phyloP scores from a whole-genome alignment of 2,888 invertebrate genomes.

The Drosophila recens region DNA sequence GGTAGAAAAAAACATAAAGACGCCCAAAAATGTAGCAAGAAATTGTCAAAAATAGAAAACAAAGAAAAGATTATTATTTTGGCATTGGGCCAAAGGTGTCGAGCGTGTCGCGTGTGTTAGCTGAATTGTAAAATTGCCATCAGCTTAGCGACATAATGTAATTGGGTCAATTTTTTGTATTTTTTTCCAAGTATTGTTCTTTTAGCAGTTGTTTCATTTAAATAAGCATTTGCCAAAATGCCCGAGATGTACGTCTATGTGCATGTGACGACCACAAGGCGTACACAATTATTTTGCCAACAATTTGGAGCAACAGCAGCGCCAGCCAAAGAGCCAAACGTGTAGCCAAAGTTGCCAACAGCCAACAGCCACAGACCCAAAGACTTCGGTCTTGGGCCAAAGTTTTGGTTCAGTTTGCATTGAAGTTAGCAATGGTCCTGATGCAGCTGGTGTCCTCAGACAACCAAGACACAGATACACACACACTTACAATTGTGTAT shows the following conservation, averaged over 20 bases:
- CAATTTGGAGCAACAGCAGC: constrained; percentile 59
- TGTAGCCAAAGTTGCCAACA: constrained; percentile 61
- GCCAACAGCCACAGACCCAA: constrained; percentile 56
- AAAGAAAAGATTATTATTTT: constrained; percentile 20
- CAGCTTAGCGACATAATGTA: constrained; percentile 64
- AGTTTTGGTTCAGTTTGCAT: constrained; percentile 62
- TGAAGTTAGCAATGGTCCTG: constrained; percentile 55
- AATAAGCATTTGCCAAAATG: constrained; percentile 53
- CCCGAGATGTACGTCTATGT: constrained; percentile 6
- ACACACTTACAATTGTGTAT: constrained; percentile 13
- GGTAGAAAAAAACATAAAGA: constrained; percentile 7
- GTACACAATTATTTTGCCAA: constrained; percentile 76
- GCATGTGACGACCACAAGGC: constrained; percentile 63
- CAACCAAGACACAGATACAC: constrained; percentile 17
- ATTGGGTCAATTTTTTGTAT: constrained; percentile 69
- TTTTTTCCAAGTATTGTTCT: constrained; percentile 1
- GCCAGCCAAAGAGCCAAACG: constrained; percentile 34
- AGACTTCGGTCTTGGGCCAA: constrained; percentile 46
- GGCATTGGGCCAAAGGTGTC: constrained; percentile 69
- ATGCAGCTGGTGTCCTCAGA: constrained; percentile 58
- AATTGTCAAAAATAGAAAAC: constrained; percentile 11
- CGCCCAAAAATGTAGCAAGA: constrained; percentile 20
- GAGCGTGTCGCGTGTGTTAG: constrained; percentile 52
- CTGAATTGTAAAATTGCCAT: constrained; percentile 72
- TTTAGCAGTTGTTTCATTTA: constrained; percentile 37